Evolutionary conservation across 2,888 invertebrate species (phyloP), one percentile per base, ranked within the genome.

Genomic region (Apomyelois bistriatella): DNA sequence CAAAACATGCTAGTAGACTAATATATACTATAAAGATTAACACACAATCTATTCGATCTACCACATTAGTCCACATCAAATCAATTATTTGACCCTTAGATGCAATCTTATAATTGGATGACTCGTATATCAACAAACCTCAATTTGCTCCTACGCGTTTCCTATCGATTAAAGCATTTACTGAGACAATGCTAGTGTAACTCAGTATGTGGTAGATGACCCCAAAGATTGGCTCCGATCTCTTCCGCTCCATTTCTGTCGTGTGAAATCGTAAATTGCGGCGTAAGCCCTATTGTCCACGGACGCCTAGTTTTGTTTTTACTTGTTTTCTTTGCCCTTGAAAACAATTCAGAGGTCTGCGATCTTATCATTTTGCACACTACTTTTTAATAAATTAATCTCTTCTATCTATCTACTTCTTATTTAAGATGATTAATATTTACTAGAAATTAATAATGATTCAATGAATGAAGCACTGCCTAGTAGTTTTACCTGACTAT

Each of bases 201-300:
- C 57, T 48, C 54, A 46, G 56, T 58, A 56, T 17, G 51, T 52
- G 41, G 48, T 32, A 51, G 60, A 58, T 60, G 57, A 57, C 58
- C 60, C 58, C 57, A 49, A 7, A 46, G 57, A 58, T 60, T 52
- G 53, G 52, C 48, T 50, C 46, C 57, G 53, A 57, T 53, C 49
- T 46, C 54, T 60, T 58, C 57, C 58, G 58, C 57, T 58, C 58
- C 50, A 56, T 57, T 57, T 58, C 48, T 48, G 53, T 42, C 54
- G 58, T 60, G 60, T 58, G 54, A 58, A 58, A 56, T 58, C 48
- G 55, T 55, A 56, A 54, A 55, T 58, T 56, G 54, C 50, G 48
- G 53, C 53, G 37, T 50, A 51, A 32, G 46, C 6, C 16, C 46
- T 32, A 15, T 32, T 32, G 16, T 46, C 32, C 32, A 35, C 4